These are phyloP conservation scores for Drosophila sulfurigaster DNA, from an alignment of 1,140 invertebrate species.

Conservation along the genomic window DNA sequence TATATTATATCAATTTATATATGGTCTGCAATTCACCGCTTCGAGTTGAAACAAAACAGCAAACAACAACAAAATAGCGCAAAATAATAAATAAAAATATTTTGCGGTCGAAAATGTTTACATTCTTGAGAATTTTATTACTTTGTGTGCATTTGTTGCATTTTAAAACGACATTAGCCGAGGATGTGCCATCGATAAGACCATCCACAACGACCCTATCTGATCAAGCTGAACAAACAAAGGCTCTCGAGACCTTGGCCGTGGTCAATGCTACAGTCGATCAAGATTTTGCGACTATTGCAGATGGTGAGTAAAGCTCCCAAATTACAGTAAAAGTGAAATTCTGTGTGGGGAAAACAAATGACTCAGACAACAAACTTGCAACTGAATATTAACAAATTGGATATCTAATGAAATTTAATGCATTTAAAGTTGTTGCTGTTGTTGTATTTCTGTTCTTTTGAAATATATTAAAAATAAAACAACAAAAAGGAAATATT, in stretches of 20 bases:
- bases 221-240: conserved; percentile 26
- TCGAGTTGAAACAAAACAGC: conserved; percentile 41
- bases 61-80: conserved; percentile 74
- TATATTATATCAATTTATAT: conserved; percentile 66
- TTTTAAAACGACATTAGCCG: conserved; percentile 70
- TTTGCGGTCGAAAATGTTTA: conserved; percentile 65
- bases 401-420: not conserved
- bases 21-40: conserved; percentile 62
- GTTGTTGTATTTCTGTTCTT: not conserved
- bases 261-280: conserved; percentile 48
- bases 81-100: conserved; percentile 44
- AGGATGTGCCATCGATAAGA: conserved; percentile 55
- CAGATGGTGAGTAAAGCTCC: conserved; percentile 27
- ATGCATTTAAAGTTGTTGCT: not conserved
- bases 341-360: conserved; percentile 25
- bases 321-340: conserved; percentile 35
- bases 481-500: not conserved
- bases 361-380: conserved; percentile 57
- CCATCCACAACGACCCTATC: conserved; percentile 25
- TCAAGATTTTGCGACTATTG: conserved; percentile 12
- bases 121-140: conserved; percentile 77
- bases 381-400: not conserved
- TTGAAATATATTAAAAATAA: conserved; percentile 1
- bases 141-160: conserved; percentile 81
- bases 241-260: conserved; percentile 31